Evolutionary conservation across 2,113 vertebrate genomes (phyloP), one percentile per base, ranked within the genome.

Genomic region (Salvelinus namaycush): DNA sequence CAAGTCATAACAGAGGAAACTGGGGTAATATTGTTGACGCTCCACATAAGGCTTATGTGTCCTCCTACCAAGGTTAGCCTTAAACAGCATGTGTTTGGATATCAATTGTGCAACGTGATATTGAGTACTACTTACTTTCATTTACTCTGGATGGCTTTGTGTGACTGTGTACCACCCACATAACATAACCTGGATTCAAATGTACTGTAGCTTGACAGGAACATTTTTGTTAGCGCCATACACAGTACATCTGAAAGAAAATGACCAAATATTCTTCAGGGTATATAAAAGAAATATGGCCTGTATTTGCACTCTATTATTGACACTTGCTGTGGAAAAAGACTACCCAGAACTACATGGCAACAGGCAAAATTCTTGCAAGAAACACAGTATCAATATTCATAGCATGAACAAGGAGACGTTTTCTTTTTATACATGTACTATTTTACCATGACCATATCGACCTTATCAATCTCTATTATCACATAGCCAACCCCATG

Each of bases 141-240:
- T 76, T 68, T 4, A 64, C 82, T 84, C 84, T 87, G 88, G 83
- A 87, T 87, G 13, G 27, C 66, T 2, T 44, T 44, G 39, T 44
- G 39, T 44, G 51, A 16, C 51, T 18, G 18, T 31, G 83, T 72
- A 78, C 71, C 81, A 81, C 82, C 83, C 80, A 44, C 39, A 44
- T 44, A 79, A 76, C 83, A 77, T 54, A 87, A 86, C 84, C 84
- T 87, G 86, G 66, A 31, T 83, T 82, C 0, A 44, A 8, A 24
- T 66, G 39, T 39, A 39, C 39, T 39, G 39, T 39, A 9, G 8
- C 39, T 39, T 82, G 29, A n/a, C 26, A 22, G 20, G 8, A 20
- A 60, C n/a, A 60, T 39, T 39, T 39, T 8, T 39, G 39, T 44
- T 44, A 11, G 39, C 39, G 2, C 9, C 39, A 24, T 24, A 24